Conservation (phyloP, 2,888 invertebrate genomes). For the Cynaeus angustus region DNA sequence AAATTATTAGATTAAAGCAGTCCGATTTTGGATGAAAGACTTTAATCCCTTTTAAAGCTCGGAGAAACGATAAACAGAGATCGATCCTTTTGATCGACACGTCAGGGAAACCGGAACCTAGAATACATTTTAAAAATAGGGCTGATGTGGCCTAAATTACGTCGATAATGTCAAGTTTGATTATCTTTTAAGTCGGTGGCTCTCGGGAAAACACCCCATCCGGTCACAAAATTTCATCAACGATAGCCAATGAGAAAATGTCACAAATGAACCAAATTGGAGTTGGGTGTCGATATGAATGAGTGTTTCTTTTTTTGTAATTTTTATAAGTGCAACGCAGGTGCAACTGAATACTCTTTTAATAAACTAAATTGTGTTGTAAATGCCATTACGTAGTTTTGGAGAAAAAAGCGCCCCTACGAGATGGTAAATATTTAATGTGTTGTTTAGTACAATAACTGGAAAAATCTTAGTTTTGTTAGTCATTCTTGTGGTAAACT, state of each 20-base stretch:
- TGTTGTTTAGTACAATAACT: too few species aligned
- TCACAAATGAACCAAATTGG: neutral
- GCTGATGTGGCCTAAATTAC: constrained; percentile 36
- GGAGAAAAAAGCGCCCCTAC: too few species aligned
- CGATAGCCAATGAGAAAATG: neutral
- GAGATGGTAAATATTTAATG: too few species aligned
- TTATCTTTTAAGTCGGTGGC: constrained; percentile 31
- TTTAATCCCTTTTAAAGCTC: constrained; percentile 39
- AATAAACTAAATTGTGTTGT: constrained; percentile 5
- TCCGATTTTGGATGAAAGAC: constrained; percentile 40
- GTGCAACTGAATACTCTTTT: constrained; percentile 26
- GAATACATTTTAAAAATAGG: constrained; percentile 38
- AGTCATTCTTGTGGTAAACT: too few species aligned
- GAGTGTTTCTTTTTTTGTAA: constrained; percentile 16
- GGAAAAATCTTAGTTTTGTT: too few species aligned
- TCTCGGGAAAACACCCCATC: constrained; percentile 7
- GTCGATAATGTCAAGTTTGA: constrained; percentile 34
- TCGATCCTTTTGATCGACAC: constrained; percentile 41
- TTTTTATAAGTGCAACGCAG: constrained; percentile 32
- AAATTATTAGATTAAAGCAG: constrained; percentile 42
- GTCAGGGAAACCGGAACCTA: constrained; percentile 34
- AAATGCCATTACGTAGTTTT: too few species aligned
- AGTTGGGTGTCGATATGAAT: neutral
- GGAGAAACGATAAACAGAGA: constrained; percentile 37
- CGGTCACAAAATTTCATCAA: neutral